Base-by-base conservation (phyloP, 2,888 invertebrate genomes). In the Microctonus hyperodae region DNA sequence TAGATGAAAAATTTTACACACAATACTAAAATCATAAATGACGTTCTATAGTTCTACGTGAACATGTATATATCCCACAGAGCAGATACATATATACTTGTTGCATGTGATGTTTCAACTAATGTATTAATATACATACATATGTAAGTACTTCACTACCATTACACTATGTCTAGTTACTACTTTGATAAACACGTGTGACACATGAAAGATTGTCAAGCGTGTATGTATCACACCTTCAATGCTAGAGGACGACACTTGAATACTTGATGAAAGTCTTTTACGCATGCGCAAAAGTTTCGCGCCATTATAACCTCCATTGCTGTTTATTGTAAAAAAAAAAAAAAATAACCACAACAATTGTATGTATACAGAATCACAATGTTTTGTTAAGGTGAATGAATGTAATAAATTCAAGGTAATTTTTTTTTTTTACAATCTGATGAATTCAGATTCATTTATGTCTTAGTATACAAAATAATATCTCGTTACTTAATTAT, bases 311-410 rank as follows among this genome's bases (percentile, higher is more conserved):
- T 25, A 51, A 25, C 51, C 22, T 23, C 25, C 3, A 3, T 28
- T 5, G 28, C n/a, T n/a, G n/a, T n/a, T n/a, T n/a, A n/a, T n/a
- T n/a, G n/a, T n/a, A n/a, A 28, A 28, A 7, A 51, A 51, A 3
- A 51, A 23, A 51, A 11, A 23, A 48, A 1, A 10, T 22, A 16
- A 22, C 51, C 51, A 10, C 4, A 2, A 13, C 25, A 23, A 25
- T 25, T 25, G n/a, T n/a, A n/a, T n/a, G n/a, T n/a, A n/a, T n/a
- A n/a, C n/a, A 4, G 13, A 51, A 13, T 10, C 25, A 25, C n/a
- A 11, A 22, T 51, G 25, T 23, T 51, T 51, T 51, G 51, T 51
- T 51, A 48, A 50, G n/a, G n/a, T n/a, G n/a, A n/a, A n/a, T n/a
- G n/a, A n/a, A n/a, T n/a, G n/a, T n/a, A 22, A 50, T 11, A 16